A percentile compares a stretch with the other conserved stretches of the same genome.
Evolutionary conservation across 2,113 vertebrate species (phyloP).

Genomic region (Poecile atricapillus): DNA sequence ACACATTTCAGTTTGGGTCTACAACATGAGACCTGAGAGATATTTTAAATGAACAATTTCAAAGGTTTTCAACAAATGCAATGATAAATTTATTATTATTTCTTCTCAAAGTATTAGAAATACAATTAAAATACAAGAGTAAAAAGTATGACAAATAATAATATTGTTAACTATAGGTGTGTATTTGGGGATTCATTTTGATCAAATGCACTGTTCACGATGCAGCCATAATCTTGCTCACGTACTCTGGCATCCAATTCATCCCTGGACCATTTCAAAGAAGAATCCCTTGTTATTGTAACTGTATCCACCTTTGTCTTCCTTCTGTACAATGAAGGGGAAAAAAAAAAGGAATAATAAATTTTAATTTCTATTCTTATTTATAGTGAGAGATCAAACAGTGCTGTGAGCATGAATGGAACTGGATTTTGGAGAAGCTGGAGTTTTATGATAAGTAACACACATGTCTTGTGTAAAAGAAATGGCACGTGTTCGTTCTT

Average conservation of each 20-base stretch:
- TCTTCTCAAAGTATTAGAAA: background rate
- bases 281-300: background rate
- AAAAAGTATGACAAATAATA: background rate
- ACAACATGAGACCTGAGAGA: background rate
- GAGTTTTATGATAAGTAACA: background rate
- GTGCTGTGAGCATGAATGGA: background rate
- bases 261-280: background rate
- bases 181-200: background rate
- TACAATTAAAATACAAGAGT: background rate
- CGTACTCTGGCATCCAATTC: fast-evolving
- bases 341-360: background rate
- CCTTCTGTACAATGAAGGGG: background rate
- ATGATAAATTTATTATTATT: conserved; percentile 1
- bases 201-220: conserved; percentile 23
- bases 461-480: background rate
- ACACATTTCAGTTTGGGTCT: background rate
- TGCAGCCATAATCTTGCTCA: background rate
- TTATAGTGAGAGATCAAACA: background rate
- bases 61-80: background rate
- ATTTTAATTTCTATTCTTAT: background rate
- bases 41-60: background rate
- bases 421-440: background rate
- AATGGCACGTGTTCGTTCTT: background rate
- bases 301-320: fast-evolving
- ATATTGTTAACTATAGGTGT: background rate